Percentiles rank a stretch among this genome's conserved stretches.
phyloP scores from a whole-genome alignment of 2,797 vertebrate species.

The Aulostomus chinensis region DNA sequence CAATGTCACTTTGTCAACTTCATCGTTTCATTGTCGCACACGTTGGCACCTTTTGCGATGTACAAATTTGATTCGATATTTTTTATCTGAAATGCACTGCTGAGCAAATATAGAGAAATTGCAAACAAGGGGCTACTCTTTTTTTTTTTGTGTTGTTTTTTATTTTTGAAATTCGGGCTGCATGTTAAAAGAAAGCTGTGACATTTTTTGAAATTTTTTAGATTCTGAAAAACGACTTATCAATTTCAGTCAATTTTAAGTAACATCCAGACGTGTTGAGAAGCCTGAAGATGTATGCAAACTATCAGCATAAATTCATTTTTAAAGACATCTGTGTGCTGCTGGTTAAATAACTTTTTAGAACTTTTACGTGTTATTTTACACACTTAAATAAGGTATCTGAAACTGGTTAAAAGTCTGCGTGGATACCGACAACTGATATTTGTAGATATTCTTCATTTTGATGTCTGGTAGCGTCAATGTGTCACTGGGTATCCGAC shows the following conservation, averaged over 20 bases:
- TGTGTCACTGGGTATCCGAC: conserved; percentile 84
- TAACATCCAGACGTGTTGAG: conserved; percentile 28
- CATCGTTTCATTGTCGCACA: conserved; percentile 71
- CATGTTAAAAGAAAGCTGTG: conserved; percentile 59
- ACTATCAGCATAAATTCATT: conserved; percentile 40
- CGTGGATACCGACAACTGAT: conserved; percentile 29
- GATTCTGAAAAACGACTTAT: conserved; percentile 29
- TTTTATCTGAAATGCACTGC: conserved; percentile 78
- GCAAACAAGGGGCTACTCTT: conserved; percentile 48
- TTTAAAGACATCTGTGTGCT: conserved; percentile 37
- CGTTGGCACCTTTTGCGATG: conserved; percentile 75
- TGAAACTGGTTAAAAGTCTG: conserved; percentile 25
- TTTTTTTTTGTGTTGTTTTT: neutral
- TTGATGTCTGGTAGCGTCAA: conserved; percentile 47
- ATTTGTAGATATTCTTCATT: conserved; percentile 48
- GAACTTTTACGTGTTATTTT: conserved; percentile 30
- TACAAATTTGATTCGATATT: conserved; percentile 61
- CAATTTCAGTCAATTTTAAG: conserved; percentile 34
- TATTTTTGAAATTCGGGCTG: conserved; percentile 40
- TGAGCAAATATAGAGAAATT: conserved; percentile 60
- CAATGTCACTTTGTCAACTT: conserved; percentile 54
- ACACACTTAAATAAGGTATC: conserved; percentile 29
- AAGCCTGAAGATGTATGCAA: conserved; percentile 42
- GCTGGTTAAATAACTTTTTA: conserved; percentile 34
- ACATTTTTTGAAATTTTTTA: conserved; percentile 42